A percentile compares a stretch with the other conserved stretches of the same genome.
Conservation (phyloP, 1,140 invertebrate genomes). For the Trichogramma pretiosum region DNA sequence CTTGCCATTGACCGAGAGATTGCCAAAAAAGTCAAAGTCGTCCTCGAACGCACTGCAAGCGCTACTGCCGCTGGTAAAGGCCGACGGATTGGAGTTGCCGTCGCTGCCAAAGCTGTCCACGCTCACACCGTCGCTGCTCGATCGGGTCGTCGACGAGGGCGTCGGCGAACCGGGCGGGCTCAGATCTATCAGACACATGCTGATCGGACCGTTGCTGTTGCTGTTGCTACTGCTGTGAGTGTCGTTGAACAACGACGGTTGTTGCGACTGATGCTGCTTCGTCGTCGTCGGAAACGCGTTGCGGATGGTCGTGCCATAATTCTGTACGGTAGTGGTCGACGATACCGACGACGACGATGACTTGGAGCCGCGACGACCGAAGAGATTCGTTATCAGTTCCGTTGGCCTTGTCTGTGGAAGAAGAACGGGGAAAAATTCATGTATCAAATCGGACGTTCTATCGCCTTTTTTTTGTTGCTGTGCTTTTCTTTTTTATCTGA, state of each 20-base stretch:
- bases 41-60: slow-evolving; percentile 68
- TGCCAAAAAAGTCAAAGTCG: slow-evolving; percentile 57
- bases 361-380: slow-evolving; percentile 25
- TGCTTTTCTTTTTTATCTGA: too few relatives aligned
- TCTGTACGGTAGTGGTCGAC: slow-evolving; percentile 2
- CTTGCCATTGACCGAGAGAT: slow-evolving; percentile 22
- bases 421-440: background rate
- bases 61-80: slow-evolving; percentile 54
- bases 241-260: slow-evolving; percentile 1
- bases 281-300: background rate
- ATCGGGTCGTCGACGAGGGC: slow-evolving; percentile 60
- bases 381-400: slow-evolving; percentile 36
- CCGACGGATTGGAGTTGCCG: slow-evolving; percentile 52
- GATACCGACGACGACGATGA: slow-evolving; percentile 6
- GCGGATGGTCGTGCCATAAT: background rate
- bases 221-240: background rate
- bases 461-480: too few relatives aligned
- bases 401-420: slow-evolving; percentile 32
- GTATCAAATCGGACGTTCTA: background rate
- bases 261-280: slow-evolving; percentile 5
- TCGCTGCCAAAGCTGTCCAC: slow-evolving; percentile 67
- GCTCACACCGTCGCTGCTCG: slow-evolving; percentile 63
- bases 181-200: slow-evolving; percentile 33
- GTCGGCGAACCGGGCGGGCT: slow-evolving; percentile 62
- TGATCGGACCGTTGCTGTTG: background rate